These are phyloP conservation scores for Pseudomugil gertrudae DNA, from an alignment of 2,797 vertebrate species.

Conservation along the genomic window DNA sequence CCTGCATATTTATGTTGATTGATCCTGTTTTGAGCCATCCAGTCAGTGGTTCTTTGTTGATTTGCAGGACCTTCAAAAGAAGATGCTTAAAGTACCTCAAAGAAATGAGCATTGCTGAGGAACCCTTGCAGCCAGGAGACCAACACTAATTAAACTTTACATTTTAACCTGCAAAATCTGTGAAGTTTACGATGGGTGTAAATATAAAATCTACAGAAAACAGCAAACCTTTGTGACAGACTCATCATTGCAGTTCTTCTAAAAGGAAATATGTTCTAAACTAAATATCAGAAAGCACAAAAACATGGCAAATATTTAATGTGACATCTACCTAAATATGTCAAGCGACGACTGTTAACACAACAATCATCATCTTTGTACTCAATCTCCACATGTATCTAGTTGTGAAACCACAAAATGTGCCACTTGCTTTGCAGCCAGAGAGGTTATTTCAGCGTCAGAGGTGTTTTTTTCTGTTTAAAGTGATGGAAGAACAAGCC, in stretches of 20 bases:
- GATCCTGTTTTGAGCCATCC: conserved; percentile 20
- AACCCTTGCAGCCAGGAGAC: too few relatives aligned
- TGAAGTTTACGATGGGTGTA: background rate
- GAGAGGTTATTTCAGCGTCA: conserved; percentile 5
- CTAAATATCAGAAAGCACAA: background rate
- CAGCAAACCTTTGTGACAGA: background rate
- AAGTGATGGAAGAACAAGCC: background rate
- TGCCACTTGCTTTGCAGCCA: background rate
- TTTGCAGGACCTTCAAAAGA: conserved; percentile 33
- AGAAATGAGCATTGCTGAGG: background rate
- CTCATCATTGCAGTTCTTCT: background rate
- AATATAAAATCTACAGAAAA: conserved; percentile 18
- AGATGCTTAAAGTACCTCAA: conserved; percentile 30
- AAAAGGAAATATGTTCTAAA: background rate
- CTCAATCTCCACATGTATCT: background rate
- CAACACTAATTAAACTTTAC: background rate
- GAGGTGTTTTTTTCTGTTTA: background rate
- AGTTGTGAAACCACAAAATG: background rate
- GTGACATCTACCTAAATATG: background rate
- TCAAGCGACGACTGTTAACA: background rate
- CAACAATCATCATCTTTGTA: background rate
- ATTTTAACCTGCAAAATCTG: background rate
- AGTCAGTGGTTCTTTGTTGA: conserved; percentile 44
- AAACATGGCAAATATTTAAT: too few relatives aligned
- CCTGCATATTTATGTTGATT: background rate